Evolutionary conservation across 1,140 invertebrate species (phyloP), one percentile per base, ranked within the genome.

Genomic region (Psix sp.): DNA sequence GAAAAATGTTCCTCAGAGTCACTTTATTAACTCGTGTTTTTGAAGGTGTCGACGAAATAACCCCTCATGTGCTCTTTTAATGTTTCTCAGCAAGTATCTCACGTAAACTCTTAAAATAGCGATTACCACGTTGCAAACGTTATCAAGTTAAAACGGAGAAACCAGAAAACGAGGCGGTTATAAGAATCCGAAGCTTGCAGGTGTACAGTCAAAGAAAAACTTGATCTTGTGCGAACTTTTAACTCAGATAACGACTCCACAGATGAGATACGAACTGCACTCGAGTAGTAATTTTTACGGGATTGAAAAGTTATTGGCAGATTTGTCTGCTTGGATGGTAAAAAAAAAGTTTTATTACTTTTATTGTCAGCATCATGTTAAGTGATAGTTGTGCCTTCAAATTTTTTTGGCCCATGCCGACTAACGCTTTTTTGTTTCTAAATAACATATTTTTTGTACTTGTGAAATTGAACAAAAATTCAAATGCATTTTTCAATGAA

Each of bases 61-160:
- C 11, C 21, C 20, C 36, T 38, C 5, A 21, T 26, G 57, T 20
- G 31, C 29, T 18, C 13, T 51, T 29, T 11, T 49, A 35, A 62
- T 46, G 26, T 51, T 36, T n/a, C 33, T 38, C 10, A 7, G 7
- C 4, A 33, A 40, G 16, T 52, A 40, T 54, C 48, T 63, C 33
- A 38, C 60, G 60, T 46, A 54, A 63, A 52, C 18, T 52, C 33
- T 62, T 54, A 36, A 65, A 65, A 52, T 46, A 17, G 31, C 60
- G 39, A 65, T 65, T 65, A 52, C 48, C 31, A 46, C 40, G 39
- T 52, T 45, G 6, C 9, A 52, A 63, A 10, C 11, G 33, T 45
- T 62, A 45, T 63, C 39, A 45, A 63, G 26, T 51, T 52, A 45
- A 36, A 52, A 63, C 46, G 45, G 48, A 63, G 48, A 16, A 63